phyloP scores from a whole-genome alignment of 2,113 vertebrate genomes.

The Plecotus auritus region DNA sequence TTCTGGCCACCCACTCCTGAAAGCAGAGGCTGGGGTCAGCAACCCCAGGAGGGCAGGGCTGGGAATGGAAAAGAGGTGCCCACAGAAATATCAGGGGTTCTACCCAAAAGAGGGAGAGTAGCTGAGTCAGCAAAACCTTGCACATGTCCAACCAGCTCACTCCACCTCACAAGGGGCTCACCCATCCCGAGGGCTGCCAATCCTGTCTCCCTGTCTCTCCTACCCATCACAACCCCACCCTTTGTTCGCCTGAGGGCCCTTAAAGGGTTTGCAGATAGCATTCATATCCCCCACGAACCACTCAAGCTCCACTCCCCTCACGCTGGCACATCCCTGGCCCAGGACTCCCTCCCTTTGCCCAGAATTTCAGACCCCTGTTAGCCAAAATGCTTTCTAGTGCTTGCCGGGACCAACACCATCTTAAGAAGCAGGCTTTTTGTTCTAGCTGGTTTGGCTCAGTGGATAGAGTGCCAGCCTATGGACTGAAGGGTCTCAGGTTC shows the following conservation, averaged over 20 bases:
- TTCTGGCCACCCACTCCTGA: neutral
- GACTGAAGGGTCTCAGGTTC: too few species aligned
- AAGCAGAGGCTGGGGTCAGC: neutral
- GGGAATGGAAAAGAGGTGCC: neutral
- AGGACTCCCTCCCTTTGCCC: neutral
- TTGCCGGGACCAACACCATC: neutral
- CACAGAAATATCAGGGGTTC: neutral
- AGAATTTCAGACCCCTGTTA: neutral
- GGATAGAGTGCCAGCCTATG: too few species aligned
- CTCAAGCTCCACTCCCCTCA: neutral
- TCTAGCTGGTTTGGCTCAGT: too few species aligned
- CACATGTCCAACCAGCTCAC: neutral
- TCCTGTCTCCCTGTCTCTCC: neutral
- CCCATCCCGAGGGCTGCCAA: neutral
- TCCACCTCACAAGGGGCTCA: neutral
- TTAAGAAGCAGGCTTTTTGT: neutral
- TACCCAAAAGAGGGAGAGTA: neutral
- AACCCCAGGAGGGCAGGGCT: neutral
- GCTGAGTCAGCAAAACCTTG: neutral
- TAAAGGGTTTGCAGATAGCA: neutral
- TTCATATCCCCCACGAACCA: neutral
- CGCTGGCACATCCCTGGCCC: fast-evolving
- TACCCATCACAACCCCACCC: neutral
- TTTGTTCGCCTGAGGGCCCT: neutral
- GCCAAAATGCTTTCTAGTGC: neutral